Conservation (phyloP, 2,797 vertebrate genomes). For the Sardinella longiceps region DNA sequence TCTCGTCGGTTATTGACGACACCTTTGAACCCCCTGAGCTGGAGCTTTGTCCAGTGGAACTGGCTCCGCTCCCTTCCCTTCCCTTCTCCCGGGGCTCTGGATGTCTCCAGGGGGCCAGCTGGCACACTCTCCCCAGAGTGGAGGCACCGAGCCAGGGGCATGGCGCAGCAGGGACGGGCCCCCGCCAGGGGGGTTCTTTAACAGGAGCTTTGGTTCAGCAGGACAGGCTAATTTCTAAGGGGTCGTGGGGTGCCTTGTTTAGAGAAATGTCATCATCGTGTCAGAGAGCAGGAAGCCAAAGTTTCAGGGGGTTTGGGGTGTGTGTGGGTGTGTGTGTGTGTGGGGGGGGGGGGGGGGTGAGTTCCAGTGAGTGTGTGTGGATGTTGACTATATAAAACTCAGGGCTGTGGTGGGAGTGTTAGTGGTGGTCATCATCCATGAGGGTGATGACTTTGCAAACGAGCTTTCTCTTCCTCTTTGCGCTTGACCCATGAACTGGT, state of each 20-base stretch:
- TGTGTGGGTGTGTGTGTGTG: neutral
- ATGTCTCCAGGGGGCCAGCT: conserved; percentile 76
- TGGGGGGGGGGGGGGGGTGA: neutral
- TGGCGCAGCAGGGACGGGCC: conserved; percentile 69
- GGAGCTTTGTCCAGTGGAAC: conserved; percentile 72
- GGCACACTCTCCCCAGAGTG: conserved; percentile 66
- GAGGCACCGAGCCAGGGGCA: conserved; percentile 72
- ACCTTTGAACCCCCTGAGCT: conserved; percentile 80
- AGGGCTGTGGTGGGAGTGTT: neutral
- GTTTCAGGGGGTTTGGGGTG: neutral
- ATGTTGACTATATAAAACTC: neutral
- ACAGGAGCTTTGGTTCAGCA: conserved; percentile 27
- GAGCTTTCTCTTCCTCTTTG: neutral
- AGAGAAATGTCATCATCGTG: neutral
- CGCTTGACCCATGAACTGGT: conserved; percentile 18
- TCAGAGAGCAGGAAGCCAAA: neutral
- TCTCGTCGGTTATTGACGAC: conserved; percentile 71
- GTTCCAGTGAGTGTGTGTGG: neutral
- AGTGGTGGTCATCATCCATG: neutral
- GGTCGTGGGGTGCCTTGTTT: conserved; percentile 40
- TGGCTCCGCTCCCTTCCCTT: conserved; percentile 74
- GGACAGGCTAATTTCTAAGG: conserved; percentile 39
- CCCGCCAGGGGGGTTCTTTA: conserved; percentile 52
- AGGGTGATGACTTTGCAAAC: neutral
- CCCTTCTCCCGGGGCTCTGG: conserved; percentile 72